phyloP scores from a whole-genome alignment of 30 jellyfish, hydroid and myxozoan species.

The Sanderia malayensis region DNA sequence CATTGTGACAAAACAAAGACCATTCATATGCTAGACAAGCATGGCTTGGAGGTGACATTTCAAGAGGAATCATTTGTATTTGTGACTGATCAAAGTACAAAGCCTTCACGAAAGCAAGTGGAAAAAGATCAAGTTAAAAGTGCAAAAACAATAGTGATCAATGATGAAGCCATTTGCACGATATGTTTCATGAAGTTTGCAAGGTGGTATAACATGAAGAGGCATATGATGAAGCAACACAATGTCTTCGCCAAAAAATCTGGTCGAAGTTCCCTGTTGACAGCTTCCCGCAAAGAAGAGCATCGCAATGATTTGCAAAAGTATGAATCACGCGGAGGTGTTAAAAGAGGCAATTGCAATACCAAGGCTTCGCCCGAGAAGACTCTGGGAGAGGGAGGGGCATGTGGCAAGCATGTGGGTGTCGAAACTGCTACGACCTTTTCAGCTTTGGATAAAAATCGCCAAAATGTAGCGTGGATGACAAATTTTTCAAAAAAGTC shows the following conservation, averaged over 20 bases:
- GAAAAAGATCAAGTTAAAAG: too few relatives aligned
- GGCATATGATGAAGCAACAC: background rate
- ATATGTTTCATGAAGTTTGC: background rate
- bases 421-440: background rate
- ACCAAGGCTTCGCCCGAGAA: background rate
- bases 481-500: slow-evolving; percentile 22
- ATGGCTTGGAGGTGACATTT: slow-evolving; percentile 3
- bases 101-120: background rate
- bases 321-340: background rate
- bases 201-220: background rate
- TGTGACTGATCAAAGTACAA: background rate
- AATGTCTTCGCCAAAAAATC: background rate
- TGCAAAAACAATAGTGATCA: too few relatives aligned
- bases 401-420: background rate
- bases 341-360: too few relatives aligned
- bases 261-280: background rate
- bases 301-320: background rate
- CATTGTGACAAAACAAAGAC: background rate
- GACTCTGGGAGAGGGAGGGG: background rate
- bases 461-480: background rate
- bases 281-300: background rate
- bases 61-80: background rate
- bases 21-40: background rate
- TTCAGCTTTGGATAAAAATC: background rate
- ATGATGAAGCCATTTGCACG: background rate